These are phyloP conservation scores for Columbina picui DNA, from an alignment of 2,113 vertebrate species.

Conservation along the genomic window DNA sequence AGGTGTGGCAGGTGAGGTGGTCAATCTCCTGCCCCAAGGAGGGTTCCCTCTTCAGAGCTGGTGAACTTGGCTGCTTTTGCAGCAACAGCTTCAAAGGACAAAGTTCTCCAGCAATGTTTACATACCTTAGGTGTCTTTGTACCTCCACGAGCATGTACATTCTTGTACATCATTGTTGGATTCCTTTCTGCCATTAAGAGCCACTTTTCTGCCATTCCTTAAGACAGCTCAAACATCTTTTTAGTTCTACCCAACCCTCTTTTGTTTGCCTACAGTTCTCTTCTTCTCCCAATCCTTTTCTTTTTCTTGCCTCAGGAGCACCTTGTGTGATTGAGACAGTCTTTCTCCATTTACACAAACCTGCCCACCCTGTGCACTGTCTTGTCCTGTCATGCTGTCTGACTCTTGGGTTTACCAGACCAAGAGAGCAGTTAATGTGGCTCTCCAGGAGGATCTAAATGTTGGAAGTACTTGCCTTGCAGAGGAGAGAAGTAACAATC, in stretches of 20 bases:
- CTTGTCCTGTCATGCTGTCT: not conserved
- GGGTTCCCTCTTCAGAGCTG: not conserved
- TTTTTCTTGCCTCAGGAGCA: not conserved
- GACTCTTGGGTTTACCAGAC: not conserved
- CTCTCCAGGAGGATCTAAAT: not conserved
- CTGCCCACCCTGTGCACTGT: not conserved
- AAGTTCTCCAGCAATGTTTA: not conserved
- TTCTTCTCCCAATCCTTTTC: not conserved
- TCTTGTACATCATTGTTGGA: not conserved
- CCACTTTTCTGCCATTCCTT: not conserved
- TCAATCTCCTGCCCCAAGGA: not conserved
- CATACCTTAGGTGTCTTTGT: not conserved
- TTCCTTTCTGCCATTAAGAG: not conserved
- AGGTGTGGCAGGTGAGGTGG: not conserved
- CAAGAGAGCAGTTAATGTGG: rapidly evolving
- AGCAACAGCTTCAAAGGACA: not conserved
- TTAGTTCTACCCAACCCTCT: not conserved
- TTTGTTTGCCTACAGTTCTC: not conserved
- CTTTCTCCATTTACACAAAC: not conserved
- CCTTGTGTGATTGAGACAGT: not conserved
- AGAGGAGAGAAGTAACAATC: not conserved
- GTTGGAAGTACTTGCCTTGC: not conserved
- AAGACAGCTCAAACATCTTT: not conserved
- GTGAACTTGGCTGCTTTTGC: not conserved
- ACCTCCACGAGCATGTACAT: not conserved